phyloP scores from a whole-genome alignment of 2,888 invertebrate genomes.

The Camponotus fellah region DNA sequence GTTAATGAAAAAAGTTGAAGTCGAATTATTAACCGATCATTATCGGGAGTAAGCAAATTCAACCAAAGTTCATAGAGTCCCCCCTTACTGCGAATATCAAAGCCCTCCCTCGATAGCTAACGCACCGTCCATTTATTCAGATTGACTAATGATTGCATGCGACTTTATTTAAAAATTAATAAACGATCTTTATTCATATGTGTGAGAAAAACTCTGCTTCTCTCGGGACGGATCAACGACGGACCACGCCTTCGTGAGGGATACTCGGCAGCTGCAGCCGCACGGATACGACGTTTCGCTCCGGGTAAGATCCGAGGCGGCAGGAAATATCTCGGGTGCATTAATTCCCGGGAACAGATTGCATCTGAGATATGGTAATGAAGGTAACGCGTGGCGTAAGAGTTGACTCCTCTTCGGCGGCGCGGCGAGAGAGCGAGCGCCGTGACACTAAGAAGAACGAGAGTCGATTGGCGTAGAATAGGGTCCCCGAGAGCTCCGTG shows the following conservation, averaged over 20 bases:
- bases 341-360: conserved; percentile 84
- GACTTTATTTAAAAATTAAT: background rate
- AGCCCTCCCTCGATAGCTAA: too few species aligned
- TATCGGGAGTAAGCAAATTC: too few species aligned
- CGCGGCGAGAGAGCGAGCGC: conserved; percentile 66
- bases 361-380: conserved; percentile 85
- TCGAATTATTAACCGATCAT: too few species aligned
- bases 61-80: too few species aligned
- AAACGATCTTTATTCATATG: background rate
- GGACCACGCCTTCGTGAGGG: conserved; percentile 36
- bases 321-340: conserved; percentile 82
- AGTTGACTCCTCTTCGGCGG: conserved; percentile 77
- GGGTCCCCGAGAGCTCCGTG: conserved; percentile 73
- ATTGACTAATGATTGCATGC: too few species aligned
- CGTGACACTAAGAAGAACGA: conserved; percentile 84
- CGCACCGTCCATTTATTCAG: too few species aligned
- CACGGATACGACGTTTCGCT: conserved; percentile 56
- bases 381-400: conserved; percentile 84
- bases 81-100: too few species aligned
- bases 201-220: background rate
- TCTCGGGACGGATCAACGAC: background rate
- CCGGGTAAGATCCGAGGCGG: conserved; percentile 67
- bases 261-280: conserved; percentile 29
- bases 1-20: too few species aligned
- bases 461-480: conserved; percentile 82